Base-by-base conservation (phyloP, 2,888 invertebrate species). In the Calameuta idolon region DNA sequence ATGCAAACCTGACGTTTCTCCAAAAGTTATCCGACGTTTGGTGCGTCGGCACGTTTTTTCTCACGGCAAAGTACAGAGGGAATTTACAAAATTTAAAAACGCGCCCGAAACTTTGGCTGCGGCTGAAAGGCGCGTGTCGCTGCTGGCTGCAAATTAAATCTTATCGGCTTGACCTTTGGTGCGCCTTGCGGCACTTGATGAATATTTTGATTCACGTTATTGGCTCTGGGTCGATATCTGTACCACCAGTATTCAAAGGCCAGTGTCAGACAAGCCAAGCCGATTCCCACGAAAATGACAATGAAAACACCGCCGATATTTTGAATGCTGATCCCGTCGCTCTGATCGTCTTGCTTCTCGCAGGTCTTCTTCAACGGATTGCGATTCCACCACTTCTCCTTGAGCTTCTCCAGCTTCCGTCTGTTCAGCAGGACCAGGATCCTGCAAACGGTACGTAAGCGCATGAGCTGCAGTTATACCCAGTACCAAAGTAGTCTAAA, bases 241-340 rank as follows among this genome's bases (percentile, higher is more conserved):
- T 97, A 97, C 95, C 97, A 98, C 96, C 97, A 97, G 91, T 98
- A 99, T 90, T 99, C 99, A 81, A 98, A 96, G 0, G 96, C 96
- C 69, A 99, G 93, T 0, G 98, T 98, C 75, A 98, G 92, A 86
- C 98, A 97, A 1, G 98, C 98, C 89, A 98, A 93, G 0, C 96
- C 97, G 55, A 98, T 98, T 0, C 98, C 98, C 85, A 98, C 98
- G 88, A 98, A 97, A 82, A 99, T 98, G 0, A 99, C 98, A 77
- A 99, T 98, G 90, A 99, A 99, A 0, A 99, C 99, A 0, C 99
- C 99, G 74, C 98, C 99, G 84, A 99, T 99, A 91, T 99, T 99
- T 89, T 98, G 96, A 80, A 99, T 98, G 80, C 98, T 98, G 89
- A 99, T 99, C 75, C 99, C 99, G 89, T 98, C 99, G 4, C 97